Evolutionary conservation across 1,140 invertebrate species (phyloP), one percentile per base, ranked within the genome.

Genomic region (Gonatopus flavifemur): DNA sequence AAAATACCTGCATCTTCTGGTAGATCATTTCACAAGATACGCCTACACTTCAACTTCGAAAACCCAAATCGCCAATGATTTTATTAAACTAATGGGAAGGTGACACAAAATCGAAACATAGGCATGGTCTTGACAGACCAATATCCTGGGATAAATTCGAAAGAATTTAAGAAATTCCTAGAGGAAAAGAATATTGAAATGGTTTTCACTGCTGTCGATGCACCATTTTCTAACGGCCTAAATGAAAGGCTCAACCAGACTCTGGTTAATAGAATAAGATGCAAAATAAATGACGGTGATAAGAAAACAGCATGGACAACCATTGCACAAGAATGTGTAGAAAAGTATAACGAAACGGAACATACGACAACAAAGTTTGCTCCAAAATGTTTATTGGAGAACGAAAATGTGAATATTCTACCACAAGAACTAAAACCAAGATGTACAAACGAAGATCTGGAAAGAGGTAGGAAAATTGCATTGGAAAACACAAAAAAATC

Each of bases 41-140:
- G 70, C 53, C 31, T 72, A 40, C 45, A 70, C 59, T 47, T 38
- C 48, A 49, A 69, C 66, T n/a, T 74, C 67, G 57, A 64, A 61
- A 63, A 67, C 51, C n/a, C 56, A 70, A 55, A 63, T 32, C 39
- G 51, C 63, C 19, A 62, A 44, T 45, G 70, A 69, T 50, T 50
- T 21, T 8, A 35, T 9, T 28, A 39, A 41, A 18, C 36, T 18
- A 21, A 12, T 10, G 36, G 20, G 15, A 22, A 36, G 3, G 3
- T 18, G 9, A 41, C 30, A 8, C 9, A 49, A 28, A 9, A 15
- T 4, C 1, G 36, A 7, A 35, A 30, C 2, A 41, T 41, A 15
- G 47, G 16, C 3, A 44, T 33, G 30, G 6, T 44, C 1, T 20
- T 44, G 7, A 44, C 41, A 10, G 41, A 31, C 21, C 30, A 44